Percentiles rank a stretch among this genome's conserved stretches.
Evolutionary conservation across 1,140 invertebrate genomes (phyloP).

Genomic region (Tetramorium parvispinum): DNA sequence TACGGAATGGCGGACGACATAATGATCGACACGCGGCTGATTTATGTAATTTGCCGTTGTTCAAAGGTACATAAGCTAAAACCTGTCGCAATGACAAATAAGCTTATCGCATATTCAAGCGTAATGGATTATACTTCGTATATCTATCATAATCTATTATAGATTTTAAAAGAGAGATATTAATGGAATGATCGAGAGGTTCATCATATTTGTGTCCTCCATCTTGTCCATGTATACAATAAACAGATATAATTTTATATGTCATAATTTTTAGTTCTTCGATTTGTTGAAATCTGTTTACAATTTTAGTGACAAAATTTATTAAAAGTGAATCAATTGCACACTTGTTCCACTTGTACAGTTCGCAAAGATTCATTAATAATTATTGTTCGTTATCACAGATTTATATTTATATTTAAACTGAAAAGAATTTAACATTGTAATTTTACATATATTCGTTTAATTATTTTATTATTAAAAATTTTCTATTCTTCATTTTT

Average conservation of each 20-base stretch:
- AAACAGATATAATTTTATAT: constrained; percentile 14
- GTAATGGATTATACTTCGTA: neutral
- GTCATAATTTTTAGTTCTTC: neutral
- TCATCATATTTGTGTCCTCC: neutral
- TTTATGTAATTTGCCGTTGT: constrained; percentile 37
- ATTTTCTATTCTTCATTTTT: too few species aligned
- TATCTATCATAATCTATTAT: constrained; percentile 36
- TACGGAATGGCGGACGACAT: constrained; percentile 13
- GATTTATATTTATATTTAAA: neutral
- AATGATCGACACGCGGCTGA: constrained; percentile 23
- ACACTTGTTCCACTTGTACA: too few species aligned
- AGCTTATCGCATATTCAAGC: constrained; percentile 7
- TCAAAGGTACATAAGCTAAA: constrained; percentile 31
- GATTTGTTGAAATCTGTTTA: neutral
- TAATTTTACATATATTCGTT: neutral
- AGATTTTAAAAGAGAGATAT: constrained; percentile 18
- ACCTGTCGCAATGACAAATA: constrained; percentile 24
- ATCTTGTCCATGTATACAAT: neutral
- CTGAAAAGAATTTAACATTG: neutral
- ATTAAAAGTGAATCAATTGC: neutral
- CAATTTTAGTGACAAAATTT: neutral
- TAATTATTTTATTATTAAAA: neutral
- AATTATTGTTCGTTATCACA: neutral
- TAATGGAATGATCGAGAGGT: constrained; percentile 3
- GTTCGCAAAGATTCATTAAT: neutral